Percentiles rank a stretch among this genome's conserved stretches.
Evolutionary conservation across 2,797 vertebrate genomes (phyloP).

Genomic region (Cynopterus sphinx): DNA sequence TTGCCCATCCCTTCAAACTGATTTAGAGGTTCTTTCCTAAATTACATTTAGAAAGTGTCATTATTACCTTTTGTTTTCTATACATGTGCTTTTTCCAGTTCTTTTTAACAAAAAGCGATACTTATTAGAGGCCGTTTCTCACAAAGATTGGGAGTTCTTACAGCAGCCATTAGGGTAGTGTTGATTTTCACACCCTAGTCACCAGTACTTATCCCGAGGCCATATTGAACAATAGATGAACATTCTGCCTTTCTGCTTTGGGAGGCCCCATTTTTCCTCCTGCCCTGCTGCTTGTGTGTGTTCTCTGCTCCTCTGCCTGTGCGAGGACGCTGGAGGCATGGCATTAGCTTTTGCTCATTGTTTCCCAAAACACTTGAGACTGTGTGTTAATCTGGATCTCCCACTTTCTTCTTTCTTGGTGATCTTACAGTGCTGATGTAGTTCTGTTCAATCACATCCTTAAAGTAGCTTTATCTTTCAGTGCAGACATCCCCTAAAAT

Average conservation of each 20-base stretch:
- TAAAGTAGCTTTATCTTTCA: background rate
- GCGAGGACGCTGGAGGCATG: background rate
- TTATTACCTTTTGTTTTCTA: background rate
- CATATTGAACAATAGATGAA: background rate
- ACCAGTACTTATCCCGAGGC: background rate
- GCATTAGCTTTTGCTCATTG: background rate
- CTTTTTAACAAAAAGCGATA: background rate
- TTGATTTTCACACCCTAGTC: background rate
- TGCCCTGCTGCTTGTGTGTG: background rate
- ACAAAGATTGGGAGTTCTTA: background rate
- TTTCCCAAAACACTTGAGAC: background rate
- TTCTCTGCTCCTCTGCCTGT: background rate
- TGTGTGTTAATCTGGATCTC: background rate
- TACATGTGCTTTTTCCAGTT: background rate
- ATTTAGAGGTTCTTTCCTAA: background rate
- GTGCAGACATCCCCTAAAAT: background rate
- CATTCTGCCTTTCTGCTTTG: background rate
- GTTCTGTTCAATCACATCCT: background rate
- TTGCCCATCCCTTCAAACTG: background rate
- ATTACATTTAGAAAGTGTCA: background rate
- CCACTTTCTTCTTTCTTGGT: background rate
- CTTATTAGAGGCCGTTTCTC: background rate
- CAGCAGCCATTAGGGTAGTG: fast-evolving
- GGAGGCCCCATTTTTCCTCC: background rate
- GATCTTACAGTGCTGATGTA: background rate